Percentiles rank a stretch among this genome's conserved stretches.
phyloP scores from a whole-genome alignment of 2,113 vertebrate genomes.

The Gobiocypris rarus region DNA sequence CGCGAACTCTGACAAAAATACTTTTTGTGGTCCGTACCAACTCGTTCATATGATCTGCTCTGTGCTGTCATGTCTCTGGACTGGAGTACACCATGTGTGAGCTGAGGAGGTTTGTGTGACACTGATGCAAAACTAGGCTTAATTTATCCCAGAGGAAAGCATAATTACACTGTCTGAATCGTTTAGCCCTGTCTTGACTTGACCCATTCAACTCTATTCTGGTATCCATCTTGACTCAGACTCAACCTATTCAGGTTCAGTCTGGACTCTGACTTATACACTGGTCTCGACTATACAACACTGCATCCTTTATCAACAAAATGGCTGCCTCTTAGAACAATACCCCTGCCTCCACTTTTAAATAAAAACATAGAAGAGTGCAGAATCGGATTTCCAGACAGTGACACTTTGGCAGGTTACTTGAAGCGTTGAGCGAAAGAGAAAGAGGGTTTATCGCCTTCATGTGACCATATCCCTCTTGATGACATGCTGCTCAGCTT shows the following conservation, averaged over 20 bases:
- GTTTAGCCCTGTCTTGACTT: background rate
- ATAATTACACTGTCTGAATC: background rate
- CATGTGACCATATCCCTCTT: constrained; percentile 29
- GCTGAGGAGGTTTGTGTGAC: background rate
- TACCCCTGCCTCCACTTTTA: background rate
- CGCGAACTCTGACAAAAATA: background rate
- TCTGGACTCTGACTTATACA: background rate
- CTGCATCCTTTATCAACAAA: constrained; percentile 13
- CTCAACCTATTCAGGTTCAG: background rate
- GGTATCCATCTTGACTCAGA: background rate
- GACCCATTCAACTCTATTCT: background rate
- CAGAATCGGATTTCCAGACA: constrained; percentile 22
- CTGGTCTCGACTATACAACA: background rate
- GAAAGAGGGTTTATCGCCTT: background rate
- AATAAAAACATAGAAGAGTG: background rate
- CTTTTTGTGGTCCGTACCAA: background rate
- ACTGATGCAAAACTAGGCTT: background rate
- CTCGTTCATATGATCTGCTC: background rate
- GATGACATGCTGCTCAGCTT: constrained; percentile 68
- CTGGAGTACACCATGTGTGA: background rate
- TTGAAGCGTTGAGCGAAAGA: background rate
- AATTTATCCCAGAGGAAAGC: background rate
- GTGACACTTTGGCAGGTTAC: constrained; percentile 6
- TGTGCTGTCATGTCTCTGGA: background rate
- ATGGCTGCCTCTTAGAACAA: constrained; percentile 22